Base-by-base conservation (phyloP, 2,113 vertebrate genomes). In the Stegastes partitus region DNA sequence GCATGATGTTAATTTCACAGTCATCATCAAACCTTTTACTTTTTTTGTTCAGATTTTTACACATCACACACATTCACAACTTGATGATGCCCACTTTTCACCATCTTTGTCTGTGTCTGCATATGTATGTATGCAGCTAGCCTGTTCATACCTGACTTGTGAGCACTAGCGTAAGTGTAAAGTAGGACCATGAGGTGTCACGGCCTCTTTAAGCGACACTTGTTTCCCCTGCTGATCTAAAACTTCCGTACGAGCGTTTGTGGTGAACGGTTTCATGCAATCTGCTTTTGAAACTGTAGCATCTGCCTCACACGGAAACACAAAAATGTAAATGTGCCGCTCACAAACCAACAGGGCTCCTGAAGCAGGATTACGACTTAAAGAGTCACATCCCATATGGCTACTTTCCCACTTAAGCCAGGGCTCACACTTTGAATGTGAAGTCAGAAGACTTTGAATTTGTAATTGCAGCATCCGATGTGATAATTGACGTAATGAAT, bases 401-500 rank as follows among this genome's bases (percentile, higher is more conserved):
- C 82, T 83, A 73, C 85, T 86, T 88, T 77, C 70, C 78, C 82
- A 81, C 92, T 91, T 77, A 51, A 11, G 79, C 84, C 73, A 65
- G 74, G 44, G 82, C 83, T 92, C 87, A 75, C 87, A 78, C 79
- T 61, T 85, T 73, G 62, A 86, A 78, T 85, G 55, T 72, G 53
- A 81, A 86, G 74, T 84, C 76, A 67, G 54, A 57, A 45, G 68
- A 80, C 53, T 34, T 73, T 68, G 28, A 26, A 79, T 67, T 78
- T 39, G 19, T 72, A 49, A 70, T 77, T 77, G 50, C 21, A 50
- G 69, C 65, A 63, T 86, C 77, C 3, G 57, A 78, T 80, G 83
- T 86, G 37, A 87, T 87, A 79, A 89, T 59, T 71, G 74, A 88
- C 72, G 31, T 70, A 82, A 87, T 84, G 68, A 81, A 77, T 67